phyloP scores from a whole-genome alignment of 2,888 invertebrate genomes.

The Agrotis segetum region DNA sequence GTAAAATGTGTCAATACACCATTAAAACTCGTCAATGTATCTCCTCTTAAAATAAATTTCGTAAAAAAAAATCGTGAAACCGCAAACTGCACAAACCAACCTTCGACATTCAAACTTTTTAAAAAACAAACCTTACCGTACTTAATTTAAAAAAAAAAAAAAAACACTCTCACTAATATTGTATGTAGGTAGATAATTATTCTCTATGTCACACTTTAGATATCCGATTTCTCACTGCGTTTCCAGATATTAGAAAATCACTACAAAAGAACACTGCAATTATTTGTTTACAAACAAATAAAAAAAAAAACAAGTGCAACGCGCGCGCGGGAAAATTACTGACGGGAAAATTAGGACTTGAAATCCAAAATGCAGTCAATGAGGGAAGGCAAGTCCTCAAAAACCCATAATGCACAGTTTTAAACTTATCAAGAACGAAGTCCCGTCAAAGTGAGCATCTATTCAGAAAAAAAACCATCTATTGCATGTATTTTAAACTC shows the following conservation, averaged over 20 bases:
- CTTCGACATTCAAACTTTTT: background rate
- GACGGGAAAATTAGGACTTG: constrained; percentile 50
- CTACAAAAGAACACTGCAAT: constrained; percentile 20
- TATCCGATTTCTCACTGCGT: constrained; percentile 47
- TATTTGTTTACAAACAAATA: constrained; percentile 51
- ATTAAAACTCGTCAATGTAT: constrained; percentile 13
- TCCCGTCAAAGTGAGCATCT: no score
- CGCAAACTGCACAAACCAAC: constrained; percentile 42
- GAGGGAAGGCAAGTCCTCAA: background rate
- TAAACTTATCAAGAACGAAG: no score
- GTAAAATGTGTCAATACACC: background rate
- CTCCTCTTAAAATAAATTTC: background rate
- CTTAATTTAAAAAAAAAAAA: constrained; percentile 6
- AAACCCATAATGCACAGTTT: no score
- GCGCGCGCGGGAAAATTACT: constrained; percentile 51
- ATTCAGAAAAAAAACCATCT: no score
- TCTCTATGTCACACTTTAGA: constrained; percentile 28
- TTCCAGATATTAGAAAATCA: constrained; percentile 55
- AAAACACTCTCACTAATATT: no score
- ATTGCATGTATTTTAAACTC: no score
- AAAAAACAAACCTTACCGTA: constrained; percentile 5
- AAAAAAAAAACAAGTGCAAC: background rate
- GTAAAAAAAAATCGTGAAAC: constrained; percentile 26
- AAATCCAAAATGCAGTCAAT: constrained; percentile 49
- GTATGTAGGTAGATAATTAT: background rate